Percentiles rank a stretch among this genome's conserved stretches.
Evolutionary conservation across 2,888 invertebrate genomes (phyloP).

Genomic region (Tipula confusa): DNA sequence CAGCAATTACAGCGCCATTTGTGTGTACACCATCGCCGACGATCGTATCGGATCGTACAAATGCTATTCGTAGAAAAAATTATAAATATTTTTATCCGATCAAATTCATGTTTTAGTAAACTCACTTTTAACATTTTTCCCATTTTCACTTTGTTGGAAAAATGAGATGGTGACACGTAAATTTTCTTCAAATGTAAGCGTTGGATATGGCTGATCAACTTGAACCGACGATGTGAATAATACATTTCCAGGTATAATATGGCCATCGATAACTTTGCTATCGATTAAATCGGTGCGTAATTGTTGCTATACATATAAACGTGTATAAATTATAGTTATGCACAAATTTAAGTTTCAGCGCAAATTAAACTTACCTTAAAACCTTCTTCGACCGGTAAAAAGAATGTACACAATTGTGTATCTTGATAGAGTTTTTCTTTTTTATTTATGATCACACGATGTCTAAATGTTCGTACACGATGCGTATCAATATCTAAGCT

Average conservation of each 20-base stretch:
- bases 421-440: conserved; percentile 57
- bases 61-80: conserved; percentile 55
- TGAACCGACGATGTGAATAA: conserved; percentile 80
- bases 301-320: conserved; percentile 53
- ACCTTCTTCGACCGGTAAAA: conserved; percentile 86
- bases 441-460: conserved; percentile 28
- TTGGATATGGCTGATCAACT: conserved; percentile 68
- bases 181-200: conserved; percentile 76
- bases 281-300: conserved; percentile 72
- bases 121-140: conserved; percentile 59
- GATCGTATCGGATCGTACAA: conserved; percentile 79
- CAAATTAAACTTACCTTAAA: conserved; percentile 62
- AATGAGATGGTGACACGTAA: conserved; percentile 79
- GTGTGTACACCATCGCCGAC: conserved; percentile 72
- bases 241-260: conserved; percentile 81
- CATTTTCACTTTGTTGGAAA: conserved; percentile 62
- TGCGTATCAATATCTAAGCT: conserved; percentile 67
- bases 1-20: conserved; percentile 79
- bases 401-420: conserved; percentile 80
- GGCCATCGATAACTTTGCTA: conserved; percentile 80
- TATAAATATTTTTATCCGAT: not conserved
- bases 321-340: conserved; percentile 27
- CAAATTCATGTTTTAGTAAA: not conserved
- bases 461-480: conserved; percentile 60
- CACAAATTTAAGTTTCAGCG: not conserved